Evolutionary conservation across 2,797 vertebrate genomes (phyloP).

Genomic region (Bovichtus diacanthus): DNA sequence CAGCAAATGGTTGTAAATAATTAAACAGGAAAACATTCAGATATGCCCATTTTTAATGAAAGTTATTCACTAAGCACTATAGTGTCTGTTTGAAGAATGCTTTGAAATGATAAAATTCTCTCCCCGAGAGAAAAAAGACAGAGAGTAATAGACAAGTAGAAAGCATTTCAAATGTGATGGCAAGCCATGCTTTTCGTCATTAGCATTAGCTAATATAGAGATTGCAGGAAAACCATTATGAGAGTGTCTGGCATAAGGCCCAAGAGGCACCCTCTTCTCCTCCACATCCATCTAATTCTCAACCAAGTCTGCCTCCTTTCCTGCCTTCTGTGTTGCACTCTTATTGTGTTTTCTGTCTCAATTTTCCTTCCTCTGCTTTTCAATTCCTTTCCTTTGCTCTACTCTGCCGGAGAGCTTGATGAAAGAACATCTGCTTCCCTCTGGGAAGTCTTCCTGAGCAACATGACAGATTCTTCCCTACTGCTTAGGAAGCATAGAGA

Average conservation of each 20-base stretch:
- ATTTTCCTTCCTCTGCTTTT: constrained; percentile 37
- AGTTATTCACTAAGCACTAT: constrained; percentile 31
- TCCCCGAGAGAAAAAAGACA: not conserved
- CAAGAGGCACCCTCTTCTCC: constrained; percentile 37
- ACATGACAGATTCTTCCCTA: constrained; percentile 53
- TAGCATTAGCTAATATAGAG: constrained; percentile 54
- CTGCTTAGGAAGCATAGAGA: constrained; percentile 43
- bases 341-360: constrained; percentile 1
- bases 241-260: constrained; percentile 39
- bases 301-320: constrained; percentile 25
- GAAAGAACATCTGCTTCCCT: constrained; percentile 79
- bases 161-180: constrained; percentile 29
- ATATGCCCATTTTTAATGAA: constrained; percentile 57
- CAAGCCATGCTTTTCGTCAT: constrained; percentile 29
- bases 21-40: constrained; percentile 63
- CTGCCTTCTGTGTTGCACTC: constrained; percentile 22
- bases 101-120: constrained; percentile 31
- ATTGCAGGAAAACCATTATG: constrained; percentile 34
- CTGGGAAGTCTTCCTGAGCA: constrained; percentile 61
- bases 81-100: constrained; percentile 19
- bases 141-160: constrained; percentile 14
- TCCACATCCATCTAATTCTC: constrained; percentile 39
- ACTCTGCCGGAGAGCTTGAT: constrained; percentile 64
- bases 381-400: constrained; percentile 46
- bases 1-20: constrained; percentile 68